Evolutionary conservation across 2,113 vertebrate species (phyloP).

Genomic region (Megalops atlanticus): DNA sequence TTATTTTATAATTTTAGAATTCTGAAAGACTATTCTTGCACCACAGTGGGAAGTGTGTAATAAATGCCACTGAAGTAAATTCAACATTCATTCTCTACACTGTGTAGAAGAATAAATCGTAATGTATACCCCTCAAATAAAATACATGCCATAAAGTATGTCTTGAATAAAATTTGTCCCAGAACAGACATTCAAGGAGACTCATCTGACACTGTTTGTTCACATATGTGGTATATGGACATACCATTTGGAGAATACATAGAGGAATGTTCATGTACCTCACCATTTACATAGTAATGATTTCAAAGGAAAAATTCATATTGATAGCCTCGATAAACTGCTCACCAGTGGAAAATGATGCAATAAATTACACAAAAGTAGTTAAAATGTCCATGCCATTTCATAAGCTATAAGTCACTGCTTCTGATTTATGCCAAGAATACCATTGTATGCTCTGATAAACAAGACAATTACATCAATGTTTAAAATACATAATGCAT

Average conservation of each 20-base stretch:
- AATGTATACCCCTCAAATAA: neutral
- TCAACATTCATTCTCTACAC: neutral
- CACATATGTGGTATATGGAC: neutral
- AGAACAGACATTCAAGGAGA: neutral
- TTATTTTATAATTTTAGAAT: too few relatives aligned
- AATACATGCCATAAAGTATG: neutral
- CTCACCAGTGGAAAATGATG: conserved; percentile 8
- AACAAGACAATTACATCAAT: conserved; percentile 73
- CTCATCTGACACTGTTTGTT: neutral
- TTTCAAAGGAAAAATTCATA: conserved; percentile 22
- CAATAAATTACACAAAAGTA: conserved; percentile 38
- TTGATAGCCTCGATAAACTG: conserved; percentile 4
- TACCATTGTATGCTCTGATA: conserved; percentile 60
- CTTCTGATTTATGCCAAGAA: conserved; percentile 61
- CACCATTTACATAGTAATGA: conserved; percentile 7
- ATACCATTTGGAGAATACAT: neutral
- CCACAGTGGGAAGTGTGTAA: neutral
- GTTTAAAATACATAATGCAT: conserved; percentile 69
- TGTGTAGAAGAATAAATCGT: neutral
- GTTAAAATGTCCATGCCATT: conserved; percentile 61
- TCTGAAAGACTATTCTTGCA: too few relatives aligned
- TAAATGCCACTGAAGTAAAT: neutral
- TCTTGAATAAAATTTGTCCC: neutral
- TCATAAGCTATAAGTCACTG: conserved; percentile 55
- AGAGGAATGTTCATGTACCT: neutral